Conservation (phyloP, 2,797 vertebrate species). For the Myotis daubentonii region DNA sequence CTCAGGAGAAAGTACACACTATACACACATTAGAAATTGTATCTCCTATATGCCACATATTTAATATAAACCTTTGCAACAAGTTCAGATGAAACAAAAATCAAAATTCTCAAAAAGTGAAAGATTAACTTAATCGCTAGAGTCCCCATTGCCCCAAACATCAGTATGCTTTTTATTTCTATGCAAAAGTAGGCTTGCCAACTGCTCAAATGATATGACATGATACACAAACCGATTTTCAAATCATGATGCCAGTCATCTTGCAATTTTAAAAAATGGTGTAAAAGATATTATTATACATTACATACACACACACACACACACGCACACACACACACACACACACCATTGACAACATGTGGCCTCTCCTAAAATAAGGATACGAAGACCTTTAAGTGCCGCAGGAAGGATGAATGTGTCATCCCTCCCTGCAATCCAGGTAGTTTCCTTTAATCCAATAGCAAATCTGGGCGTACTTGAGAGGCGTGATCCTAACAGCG, state of each 20-base stretch:
- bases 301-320: not conserved
- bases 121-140: constrained; percentile 70
- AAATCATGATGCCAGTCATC: constrained; percentile 65
- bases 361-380: constrained; percentile 74
- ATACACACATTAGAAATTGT: constrained; percentile 30
- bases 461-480: constrained; percentile 99
- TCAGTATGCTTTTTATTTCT: constrained; percentile 55
- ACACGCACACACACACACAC: not conserved
- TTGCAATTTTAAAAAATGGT: constrained; percentile 66
- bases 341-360: constrained; percentile 42
- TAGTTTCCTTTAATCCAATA: constrained; percentile 99
- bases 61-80: constrained; percentile 71
- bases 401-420: constrained; percentile 69
- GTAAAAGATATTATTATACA: constrained; percentile 46
- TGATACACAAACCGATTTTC: constrained; percentile 68
- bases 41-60: not conserved
- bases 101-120: constrained; percentile 52
- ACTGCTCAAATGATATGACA: constrained; percentile 51
- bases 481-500: constrained; percentile 96
- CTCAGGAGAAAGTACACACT: constrained; percentile 55
- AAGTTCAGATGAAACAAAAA: constrained; percentile 68
- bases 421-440: constrained; percentile 95
- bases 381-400: constrained; percentile 77
- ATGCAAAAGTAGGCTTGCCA: constrained; percentile 63
- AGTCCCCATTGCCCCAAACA: constrained; percentile 60